Base-by-base conservation (phyloP, 2,888 invertebrate species). In the Dryadula phaetusa region DNA sequence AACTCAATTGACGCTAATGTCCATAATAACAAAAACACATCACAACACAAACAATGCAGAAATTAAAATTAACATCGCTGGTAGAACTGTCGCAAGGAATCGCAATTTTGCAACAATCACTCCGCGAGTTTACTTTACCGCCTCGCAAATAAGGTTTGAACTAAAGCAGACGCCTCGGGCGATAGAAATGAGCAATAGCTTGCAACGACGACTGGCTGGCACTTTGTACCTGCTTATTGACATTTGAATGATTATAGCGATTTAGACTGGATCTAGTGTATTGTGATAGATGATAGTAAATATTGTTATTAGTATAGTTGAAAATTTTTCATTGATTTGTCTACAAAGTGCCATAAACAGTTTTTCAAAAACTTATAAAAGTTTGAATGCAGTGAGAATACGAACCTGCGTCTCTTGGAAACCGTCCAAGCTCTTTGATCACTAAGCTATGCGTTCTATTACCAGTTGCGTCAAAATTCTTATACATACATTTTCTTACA, bases 101-200 rank as follows among this genome's bases (percentile, higher is more conserved):
- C 75, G 74, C 80, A 80, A 82, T 85, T n/a, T 56, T 83, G 74
- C 76, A 79, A 83, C 85, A 86, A 88, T 89, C 88, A 44, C 88
- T 86, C 87, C 85, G 80, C 76, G 49, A 12, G 87, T 87, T 88
- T 88, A 85, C 83, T 87, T 85, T 82, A 83, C 22, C 56, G 56
- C 82, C 85, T 85, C 81, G 84, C 85, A 87, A 87, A 86, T 84
- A 86, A 83, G 81, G 79, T 71, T 73, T 69, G 74, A 73, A 72
- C 72, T 32, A 62, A 63, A 67, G 61, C 69, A 65, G 69, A 47
- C 68, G 75, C 73, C 68, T 47, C 70, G 72, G 78, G 76, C 60
- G 61, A 42, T 44, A 42, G 61, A 72, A 79, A 76, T 74, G 76
- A 77, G 70, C 74, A 64, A 60, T 56, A 40, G 56, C 14, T 56